phyloP scores from a whole-genome alignment of 2,888 invertebrate genomes.

The Caenorhabditis wallacei region DNA sequence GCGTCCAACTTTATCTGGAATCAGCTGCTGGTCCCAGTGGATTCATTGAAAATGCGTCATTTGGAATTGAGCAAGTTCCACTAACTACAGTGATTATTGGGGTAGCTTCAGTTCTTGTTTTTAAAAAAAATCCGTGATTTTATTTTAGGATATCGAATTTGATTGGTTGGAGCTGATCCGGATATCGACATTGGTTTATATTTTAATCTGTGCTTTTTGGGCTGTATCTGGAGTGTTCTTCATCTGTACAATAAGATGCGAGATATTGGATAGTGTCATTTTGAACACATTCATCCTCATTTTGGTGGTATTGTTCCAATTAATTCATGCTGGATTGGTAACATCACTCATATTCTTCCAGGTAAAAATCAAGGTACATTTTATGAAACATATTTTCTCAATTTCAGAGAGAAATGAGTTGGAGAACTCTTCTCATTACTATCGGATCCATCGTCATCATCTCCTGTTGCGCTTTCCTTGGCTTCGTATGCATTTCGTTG shows the following conservation, averaged over 20 bases:
- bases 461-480: constrained; percentile 70
- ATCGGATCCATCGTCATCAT: constrained; percentile 73
- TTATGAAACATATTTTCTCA: too few species aligned
- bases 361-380: constrained; percentile 61
- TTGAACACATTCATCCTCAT: constrained; percentile 74
- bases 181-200: constrained; percentile 78
- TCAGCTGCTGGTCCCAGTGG: background rate
- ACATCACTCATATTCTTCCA: constrained; percentile 77
- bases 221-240: constrained; percentile 73
- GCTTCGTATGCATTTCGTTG: constrained; percentile 73
- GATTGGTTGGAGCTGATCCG: constrained; percentile 78
- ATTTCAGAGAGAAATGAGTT: constrained; percentile 65
- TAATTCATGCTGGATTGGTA: constrained; percentile 75
- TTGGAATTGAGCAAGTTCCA: constrained; percentile 71
- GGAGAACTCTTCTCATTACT: constrained; percentile 64
- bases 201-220: constrained; percentile 74
- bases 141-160: constrained; percentile 65
- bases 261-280: constrained; percentile 76
- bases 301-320: constrained; percentile 71
- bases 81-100: constrained; percentile 54
- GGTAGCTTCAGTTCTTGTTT: constrained; percentile 13
- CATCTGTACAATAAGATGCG: constrained; percentile 73
- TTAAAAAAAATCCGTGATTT: background rate
- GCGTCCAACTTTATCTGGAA: background rate
- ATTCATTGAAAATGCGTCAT: constrained; percentile 57